Conservation (phyloP, 2,797 vertebrate species). For the Forpus xanthops region DNA sequence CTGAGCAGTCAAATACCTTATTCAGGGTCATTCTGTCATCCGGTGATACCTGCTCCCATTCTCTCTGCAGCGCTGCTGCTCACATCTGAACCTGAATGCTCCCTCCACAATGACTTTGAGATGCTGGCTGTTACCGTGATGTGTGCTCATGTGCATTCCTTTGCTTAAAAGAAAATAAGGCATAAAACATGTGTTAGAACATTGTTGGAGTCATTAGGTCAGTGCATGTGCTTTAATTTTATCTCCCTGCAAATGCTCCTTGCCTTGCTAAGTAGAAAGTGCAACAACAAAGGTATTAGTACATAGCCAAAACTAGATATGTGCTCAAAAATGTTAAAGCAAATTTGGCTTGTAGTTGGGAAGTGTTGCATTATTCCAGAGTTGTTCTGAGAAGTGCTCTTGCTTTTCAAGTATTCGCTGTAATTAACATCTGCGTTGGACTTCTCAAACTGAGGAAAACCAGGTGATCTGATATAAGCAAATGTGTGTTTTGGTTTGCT, state of each 20-base stretch:
- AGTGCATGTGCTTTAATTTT: neutral
- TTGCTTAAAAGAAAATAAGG: neutral
- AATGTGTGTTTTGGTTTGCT: neutral
- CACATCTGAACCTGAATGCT: neutral
- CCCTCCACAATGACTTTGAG: neutral
- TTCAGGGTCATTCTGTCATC: neutral
- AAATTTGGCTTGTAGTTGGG: neutral
- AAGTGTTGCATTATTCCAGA: neutral
- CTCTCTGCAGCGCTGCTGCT: neutral
- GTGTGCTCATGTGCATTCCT: fast-evolving
- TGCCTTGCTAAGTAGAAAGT: neutral
- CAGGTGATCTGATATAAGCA: neutral
- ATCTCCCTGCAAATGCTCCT: neutral
- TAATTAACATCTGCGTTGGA: neutral
- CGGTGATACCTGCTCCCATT: neutral
- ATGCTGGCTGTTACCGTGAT: neutral
- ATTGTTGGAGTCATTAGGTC: neutral
- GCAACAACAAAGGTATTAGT: neutral
- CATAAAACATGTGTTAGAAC: neutral
- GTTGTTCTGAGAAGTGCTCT: neutral
- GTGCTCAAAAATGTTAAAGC: neutral
- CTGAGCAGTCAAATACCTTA: neutral
- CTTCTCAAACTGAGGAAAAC: neutral
- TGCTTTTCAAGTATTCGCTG: neutral
- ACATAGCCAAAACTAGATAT: neutral